phyloP scores from a whole-genome alignment of 2,113 vertebrate genomes.

The Callipepla californica region DNA sequence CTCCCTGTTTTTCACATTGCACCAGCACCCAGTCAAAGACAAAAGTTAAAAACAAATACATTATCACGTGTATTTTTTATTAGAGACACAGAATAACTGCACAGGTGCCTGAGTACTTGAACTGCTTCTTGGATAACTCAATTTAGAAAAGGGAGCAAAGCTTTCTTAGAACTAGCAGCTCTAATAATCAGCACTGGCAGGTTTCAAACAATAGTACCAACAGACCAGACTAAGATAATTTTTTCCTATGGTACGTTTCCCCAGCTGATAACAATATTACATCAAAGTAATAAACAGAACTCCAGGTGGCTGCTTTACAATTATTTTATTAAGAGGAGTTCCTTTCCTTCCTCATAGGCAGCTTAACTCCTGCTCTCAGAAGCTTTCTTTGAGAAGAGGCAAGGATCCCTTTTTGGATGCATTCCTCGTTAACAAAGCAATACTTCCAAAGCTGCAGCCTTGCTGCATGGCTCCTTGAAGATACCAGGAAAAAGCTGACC shows the following conservation, averaged over 20 bases:
- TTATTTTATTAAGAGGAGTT: constrained; percentile 19
- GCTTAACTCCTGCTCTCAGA: constrained; percentile 13
- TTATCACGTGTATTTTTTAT: neutral
- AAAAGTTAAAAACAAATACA: neutral
- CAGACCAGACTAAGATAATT: neutral
- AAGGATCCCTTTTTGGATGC: constrained; percentile 39
- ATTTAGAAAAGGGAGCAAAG: neutral
- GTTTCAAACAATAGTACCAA: neutral
- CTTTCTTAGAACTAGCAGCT: neutral
- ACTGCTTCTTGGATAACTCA: neutral
- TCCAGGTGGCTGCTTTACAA: constrained; percentile 36
- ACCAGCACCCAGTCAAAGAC: neutral
- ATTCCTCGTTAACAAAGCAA: constrained; percentile 21
- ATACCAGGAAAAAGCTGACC: neutral
- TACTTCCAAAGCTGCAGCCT: neutral
- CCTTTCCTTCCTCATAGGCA: constrained; percentile 32
- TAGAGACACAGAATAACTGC: neutral
- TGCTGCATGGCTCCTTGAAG: neutral
- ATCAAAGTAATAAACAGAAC: neutral
- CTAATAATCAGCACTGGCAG: neutral
- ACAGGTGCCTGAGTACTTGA: neutral
- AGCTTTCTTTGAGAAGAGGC: constrained; percentile 35
- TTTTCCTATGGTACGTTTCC: neutral
- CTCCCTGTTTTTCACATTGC: neutral
- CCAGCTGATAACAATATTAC: neutral